Evolutionary conservation across 2,113 vertebrate genomes (phyloP).

Genomic region (Charina bottae): DNA sequence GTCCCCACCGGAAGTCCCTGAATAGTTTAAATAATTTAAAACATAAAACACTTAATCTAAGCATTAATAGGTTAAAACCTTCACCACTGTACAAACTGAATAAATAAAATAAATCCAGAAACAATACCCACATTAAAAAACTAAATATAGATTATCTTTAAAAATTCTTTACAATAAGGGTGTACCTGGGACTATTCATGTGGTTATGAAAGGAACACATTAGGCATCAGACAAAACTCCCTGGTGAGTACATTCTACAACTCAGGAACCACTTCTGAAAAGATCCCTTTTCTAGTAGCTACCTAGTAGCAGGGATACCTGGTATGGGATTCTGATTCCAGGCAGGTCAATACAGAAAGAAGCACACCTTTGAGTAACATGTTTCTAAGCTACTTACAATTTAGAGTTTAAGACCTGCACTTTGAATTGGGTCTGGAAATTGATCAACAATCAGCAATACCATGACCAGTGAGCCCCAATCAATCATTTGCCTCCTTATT

Average conservation of each 20-base stretch:
- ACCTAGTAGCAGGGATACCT: neutral
- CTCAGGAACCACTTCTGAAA: neutral
- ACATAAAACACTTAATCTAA: neutral
- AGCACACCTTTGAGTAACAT: neutral
- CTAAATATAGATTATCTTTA: neutral
- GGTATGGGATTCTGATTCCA: neutral
- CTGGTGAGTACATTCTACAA: neutral
- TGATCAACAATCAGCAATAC: neutral
- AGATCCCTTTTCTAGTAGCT: neutral
- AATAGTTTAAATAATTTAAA: neutral
- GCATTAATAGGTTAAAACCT: neutral
- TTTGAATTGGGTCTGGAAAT: neutral
- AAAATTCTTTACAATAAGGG: neutral
- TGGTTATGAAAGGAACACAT: neutral
- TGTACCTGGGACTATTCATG: too few species aligned
- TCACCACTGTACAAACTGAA: neutral
- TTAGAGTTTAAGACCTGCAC: neutral
- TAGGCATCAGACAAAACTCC: neutral
- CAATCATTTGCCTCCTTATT: neutral
- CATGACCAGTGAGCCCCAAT: neutral
- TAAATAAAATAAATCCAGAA: slow-evolving; percentile 7
- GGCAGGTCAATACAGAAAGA: neutral
- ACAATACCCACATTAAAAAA: neutral
- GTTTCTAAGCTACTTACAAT: neutral
- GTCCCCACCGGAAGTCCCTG: too few species aligned